Conservation (phyloP, 2,797 vertebrate species). For the Allobates femoralis region DNA sequence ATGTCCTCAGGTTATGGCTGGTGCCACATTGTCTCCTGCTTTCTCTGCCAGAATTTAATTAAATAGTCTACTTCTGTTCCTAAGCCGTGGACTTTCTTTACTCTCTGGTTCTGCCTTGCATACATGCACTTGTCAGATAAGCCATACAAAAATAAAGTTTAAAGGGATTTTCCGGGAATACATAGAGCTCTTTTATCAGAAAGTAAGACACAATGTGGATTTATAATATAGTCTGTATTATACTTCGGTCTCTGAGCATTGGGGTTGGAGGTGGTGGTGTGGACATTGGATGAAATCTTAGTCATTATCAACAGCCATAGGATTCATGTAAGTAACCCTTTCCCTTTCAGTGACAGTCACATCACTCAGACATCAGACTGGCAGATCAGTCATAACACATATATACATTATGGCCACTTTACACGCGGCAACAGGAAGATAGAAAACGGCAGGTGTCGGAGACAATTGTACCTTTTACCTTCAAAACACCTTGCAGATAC, state of each 20-base stretch:
- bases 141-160: background rate
- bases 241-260: background rate
- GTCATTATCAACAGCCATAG: background rate
- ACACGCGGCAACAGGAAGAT: too few relatives aligned
- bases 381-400: background rate
- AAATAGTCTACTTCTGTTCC: background rate
- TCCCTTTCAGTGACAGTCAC: background rate
- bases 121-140: background rate
- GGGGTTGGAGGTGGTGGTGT: background rate
- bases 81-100: background rate
- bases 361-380: background rate
- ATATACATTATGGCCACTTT: too few relatives aligned
- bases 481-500: too few relatives aligned
- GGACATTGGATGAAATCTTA: background rate
- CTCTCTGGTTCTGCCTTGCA: background rate
- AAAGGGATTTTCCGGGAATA: background rate
- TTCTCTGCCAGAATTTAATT: constrained; percentile 20
- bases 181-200: background rate
- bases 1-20: background rate
- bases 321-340: background rate
- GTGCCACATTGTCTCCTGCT: background rate
- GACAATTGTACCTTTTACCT: too few relatives aligned
- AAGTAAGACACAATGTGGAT: background rate
- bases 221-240: background rate
- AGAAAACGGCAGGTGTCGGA: too few relatives aligned